A percentile compares a stretch with the other conserved stretches of the same genome.
These are phyloP conservation scores for Naja naja DNA, from an alignment of 2,113 vertebrate genomes.

Conservation along the genomic window DNA sequence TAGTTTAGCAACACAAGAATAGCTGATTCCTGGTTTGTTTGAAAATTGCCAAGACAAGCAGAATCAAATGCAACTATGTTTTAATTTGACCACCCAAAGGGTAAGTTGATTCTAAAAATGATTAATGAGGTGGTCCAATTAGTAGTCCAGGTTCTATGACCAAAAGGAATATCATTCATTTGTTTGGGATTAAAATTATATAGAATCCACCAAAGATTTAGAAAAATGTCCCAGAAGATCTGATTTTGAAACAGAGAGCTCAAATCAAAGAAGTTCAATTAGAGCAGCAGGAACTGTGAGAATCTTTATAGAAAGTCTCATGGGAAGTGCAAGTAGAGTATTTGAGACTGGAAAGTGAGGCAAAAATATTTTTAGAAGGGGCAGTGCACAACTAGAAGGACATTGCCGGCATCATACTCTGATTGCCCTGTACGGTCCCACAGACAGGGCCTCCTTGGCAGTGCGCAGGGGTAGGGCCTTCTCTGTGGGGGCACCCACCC, in stretches of 20 bases:
- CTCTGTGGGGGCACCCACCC: too few relatives aligned
- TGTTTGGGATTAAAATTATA: background rate
- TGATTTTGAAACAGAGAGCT: background rate
- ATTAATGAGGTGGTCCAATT: background rate
- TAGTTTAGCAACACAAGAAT: background rate
- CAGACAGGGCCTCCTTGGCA: too few relatives aligned
- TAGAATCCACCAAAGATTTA: background rate
- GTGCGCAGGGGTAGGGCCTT: too few relatives aligned
- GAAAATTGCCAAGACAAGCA: background rate
- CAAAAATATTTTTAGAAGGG: background rate
- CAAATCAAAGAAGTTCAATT: background rate
- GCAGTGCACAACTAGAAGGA: background rate
- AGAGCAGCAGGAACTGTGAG: background rate
- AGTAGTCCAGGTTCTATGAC: background rate
- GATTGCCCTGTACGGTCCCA: too few relatives aligned
- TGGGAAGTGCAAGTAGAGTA: background rate
- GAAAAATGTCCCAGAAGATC: background rate
- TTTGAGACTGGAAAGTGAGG: background rate
- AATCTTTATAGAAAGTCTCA: background rate
- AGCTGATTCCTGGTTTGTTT: background rate
- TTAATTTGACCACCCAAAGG: accelerated
- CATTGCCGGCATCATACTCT: too few relatives aligned
- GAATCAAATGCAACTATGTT: background rate
- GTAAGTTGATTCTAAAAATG: background rate
- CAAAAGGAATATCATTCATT: background rate